These are phyloP conservation scores for Hemitrygon akajei DNA, from an alignment of 2,797 vertebrate species.

Conservation along the genomic window DNA sequence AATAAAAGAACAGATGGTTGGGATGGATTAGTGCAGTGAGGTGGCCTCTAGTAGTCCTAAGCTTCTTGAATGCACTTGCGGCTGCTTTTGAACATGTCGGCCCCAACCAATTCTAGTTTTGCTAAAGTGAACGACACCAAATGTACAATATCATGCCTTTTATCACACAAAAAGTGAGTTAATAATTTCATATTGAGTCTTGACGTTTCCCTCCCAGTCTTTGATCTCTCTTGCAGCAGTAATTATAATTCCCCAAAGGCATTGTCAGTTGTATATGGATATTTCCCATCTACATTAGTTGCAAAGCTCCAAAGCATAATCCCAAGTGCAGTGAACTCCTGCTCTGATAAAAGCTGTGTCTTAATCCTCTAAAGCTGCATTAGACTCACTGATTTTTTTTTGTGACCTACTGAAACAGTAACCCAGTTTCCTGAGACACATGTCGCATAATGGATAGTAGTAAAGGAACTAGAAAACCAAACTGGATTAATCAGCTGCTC, in stretches of 20 bases:
- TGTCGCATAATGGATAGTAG: conserved; percentile 12
- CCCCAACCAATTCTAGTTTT: neutral
- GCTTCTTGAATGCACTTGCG: neutral
- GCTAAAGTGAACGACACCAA: neutral
- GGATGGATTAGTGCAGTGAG: conserved; percentile 28
- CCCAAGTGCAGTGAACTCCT: conserved; percentile 1
- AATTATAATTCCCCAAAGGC: conserved; percentile 14
- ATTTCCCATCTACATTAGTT: conserved; percentile 22
- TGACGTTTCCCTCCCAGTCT: neutral
- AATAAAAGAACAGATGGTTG: conserved; percentile 16
- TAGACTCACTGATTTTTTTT: conserved; percentile 13
- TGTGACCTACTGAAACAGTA: conserved; percentile 24
- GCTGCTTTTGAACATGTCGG: neutral
- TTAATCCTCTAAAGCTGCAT: conserved; percentile 26
- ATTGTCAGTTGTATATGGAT: conserved; percentile 12
- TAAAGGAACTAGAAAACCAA: conserved; percentile 15
- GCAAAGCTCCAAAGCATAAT: conserved; percentile 25
- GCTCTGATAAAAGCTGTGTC: conserved; percentile 17
- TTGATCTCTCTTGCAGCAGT: conserved; percentile 16
- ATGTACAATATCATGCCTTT: neutral
- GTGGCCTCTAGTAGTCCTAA: neutral
- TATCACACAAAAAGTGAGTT: neutral
- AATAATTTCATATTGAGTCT: conserved; percentile 9
- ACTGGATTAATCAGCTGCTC: conserved; percentile 27
- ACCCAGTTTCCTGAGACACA: conserved; percentile 26